Conservation (phyloP, 2,797 vertebrate genomes). For the Toxotes lorentzi region DNA sequence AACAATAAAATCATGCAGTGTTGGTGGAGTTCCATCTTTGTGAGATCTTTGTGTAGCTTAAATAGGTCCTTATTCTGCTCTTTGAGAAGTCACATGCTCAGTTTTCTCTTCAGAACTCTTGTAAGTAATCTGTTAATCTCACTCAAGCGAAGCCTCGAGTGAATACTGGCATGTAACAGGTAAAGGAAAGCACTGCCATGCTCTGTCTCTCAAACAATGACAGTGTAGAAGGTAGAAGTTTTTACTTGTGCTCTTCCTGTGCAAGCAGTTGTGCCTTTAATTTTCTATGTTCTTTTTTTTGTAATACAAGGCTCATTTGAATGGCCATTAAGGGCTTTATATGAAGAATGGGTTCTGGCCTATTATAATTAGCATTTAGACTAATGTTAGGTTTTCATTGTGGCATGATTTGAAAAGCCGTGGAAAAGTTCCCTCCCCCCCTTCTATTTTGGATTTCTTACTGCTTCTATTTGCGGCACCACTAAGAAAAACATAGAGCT, state of each 20-base stretch:
- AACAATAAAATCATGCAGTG: background rate
- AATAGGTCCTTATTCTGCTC: slow-evolving; percentile 15
- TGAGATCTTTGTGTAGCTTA: slow-evolving; percentile 10
- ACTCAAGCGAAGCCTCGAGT: slow-evolving; percentile 7
- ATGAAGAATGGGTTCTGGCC: background rate
- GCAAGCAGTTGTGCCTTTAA: background rate
- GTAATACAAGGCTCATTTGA: background rate
- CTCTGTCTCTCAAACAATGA: slow-evolving; percentile 17
- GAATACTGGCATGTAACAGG: slow-evolving; percentile 13
- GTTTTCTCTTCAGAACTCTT: slow-evolving; percentile 13
- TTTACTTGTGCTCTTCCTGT: background rate
- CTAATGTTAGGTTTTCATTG: background rate
- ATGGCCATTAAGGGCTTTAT: background rate
- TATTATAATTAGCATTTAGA: background rate
- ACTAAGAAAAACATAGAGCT: background rate
- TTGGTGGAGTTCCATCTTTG: slow-evolving; percentile 22
- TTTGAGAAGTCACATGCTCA: background rate
- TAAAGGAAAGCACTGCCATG: background rate
- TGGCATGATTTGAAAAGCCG: background rate
- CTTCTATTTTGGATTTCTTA: background rate
- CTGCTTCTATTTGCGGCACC: background rate
- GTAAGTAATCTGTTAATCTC: slow-evolving; percentile 16
- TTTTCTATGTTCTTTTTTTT: background rate
- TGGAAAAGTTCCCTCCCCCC: background rate
- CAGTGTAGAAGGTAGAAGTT: background rate